Percentiles rank a stretch among this genome's conserved stretches.
phyloP scores from a whole-genome alignment of 2,888 invertebrate genomes.

The Cerastis leucographa region DNA sequence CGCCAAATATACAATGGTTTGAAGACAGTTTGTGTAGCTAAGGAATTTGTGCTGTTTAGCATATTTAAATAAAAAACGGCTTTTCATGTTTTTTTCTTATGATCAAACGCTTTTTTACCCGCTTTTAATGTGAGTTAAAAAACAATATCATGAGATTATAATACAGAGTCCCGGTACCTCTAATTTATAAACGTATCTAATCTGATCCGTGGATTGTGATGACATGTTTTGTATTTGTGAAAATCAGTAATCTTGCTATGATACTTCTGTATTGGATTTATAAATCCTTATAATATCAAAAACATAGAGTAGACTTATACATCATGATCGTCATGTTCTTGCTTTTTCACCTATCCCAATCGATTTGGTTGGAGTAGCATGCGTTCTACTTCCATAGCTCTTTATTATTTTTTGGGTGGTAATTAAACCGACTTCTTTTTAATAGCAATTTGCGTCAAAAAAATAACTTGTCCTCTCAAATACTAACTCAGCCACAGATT shows the following conservation, averaged over 20 bases:
- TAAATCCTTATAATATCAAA: not conserved
- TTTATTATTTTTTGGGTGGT: not conserved
- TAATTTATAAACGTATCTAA: not conserved
- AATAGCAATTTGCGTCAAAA: too few species aligned
- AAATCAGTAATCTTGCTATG: not conserved
- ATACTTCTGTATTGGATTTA: not conserved
- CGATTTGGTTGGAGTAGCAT: not conserved
- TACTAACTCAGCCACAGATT: too few species aligned
- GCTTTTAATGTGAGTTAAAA: not conserved
- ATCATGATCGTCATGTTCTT: not conserved
- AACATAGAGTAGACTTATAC: not conserved
- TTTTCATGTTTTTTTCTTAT: conserved; percentile 19
- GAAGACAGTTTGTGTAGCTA: conserved; percentile 31
- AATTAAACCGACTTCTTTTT: too few species aligned
- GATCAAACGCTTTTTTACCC: not conserved
- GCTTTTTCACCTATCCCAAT: not conserved
- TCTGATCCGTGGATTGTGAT: not conserved
- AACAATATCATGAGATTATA: not conserved
- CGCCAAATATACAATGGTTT: conserved; percentile 33
- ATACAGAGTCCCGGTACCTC: fast-evolving
- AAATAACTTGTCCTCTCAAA: too few species aligned
- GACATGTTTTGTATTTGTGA: not conserved
- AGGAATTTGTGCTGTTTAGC: conserved; percentile 25
- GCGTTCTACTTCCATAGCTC: not conserved
- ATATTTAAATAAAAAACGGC: conserved; percentile 28